phyloP scores from a whole-genome alignment of 2,888 invertebrate genomes.

The Hypsopygia costalis region DNA sequence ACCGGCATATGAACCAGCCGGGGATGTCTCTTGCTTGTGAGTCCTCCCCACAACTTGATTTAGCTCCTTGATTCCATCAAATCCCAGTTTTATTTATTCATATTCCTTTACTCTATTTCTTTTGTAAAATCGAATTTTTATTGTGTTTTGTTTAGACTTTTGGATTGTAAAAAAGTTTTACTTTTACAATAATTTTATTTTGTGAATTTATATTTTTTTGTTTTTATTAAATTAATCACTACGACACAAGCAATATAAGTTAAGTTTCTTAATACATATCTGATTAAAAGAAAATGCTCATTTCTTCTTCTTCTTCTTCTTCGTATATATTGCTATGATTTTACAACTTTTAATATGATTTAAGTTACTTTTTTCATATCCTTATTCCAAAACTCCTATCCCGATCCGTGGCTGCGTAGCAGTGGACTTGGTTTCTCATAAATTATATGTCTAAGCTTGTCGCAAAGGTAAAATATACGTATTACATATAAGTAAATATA shows the following conservation, averaged over 20 bases:
- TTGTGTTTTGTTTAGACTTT: constrained; percentile 10
- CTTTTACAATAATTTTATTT: no score
- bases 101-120: constrained; percentile 7
- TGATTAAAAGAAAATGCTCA: no score
- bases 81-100: constrained; percentile 19
- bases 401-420: constrained; percentile 69
- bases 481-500: constrained; percentile 37
- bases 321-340: not conserved
- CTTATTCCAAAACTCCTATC: constrained; percentile 17
- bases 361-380: constrained; percentile 16
- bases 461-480: constrained; percentile 65
- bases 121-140: constrained; percentile 5
- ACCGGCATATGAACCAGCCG: constrained; percentile 71
- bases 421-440: constrained; percentile 73
- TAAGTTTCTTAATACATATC: no score
- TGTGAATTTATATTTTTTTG: no score
- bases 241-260: no score
- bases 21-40: constrained; percentile 78
- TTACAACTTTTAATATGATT: not conserved
- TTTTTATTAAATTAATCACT: no score
- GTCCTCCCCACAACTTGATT: constrained; percentile 63
- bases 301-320: no score
- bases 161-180: constrained; percentile 9
- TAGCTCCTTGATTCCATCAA: constrained; percentile 40
- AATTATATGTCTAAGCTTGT: constrained; percentile 61